These are phyloP conservation scores for Colistium nudipinnis DNA, from an alignment of 2,113 vertebrate species.

Conservation along the genomic window DNA sequence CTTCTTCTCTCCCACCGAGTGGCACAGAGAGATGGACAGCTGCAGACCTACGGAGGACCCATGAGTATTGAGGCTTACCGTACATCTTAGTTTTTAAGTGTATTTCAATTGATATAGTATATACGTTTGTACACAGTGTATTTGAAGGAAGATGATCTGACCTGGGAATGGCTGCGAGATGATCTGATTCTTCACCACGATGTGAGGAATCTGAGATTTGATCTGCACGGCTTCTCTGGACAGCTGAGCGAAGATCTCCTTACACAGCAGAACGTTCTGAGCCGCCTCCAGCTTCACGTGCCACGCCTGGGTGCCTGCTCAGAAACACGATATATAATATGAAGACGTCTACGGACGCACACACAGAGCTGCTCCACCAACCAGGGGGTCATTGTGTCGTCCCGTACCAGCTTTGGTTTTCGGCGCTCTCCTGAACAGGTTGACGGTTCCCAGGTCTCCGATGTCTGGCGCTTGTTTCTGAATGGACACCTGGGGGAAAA, in stretches of 20 bases:
- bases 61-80: no score
- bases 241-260: slow-evolving; percentile 98
- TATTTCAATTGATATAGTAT: no score
- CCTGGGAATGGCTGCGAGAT: slow-evolving; percentile 98
- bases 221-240: slow-evolving; percentile 98
- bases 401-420: slow-evolving; percentile 90
- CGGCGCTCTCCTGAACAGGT: slow-evolving; percentile 88
- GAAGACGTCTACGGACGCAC: no score
- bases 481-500: slow-evolving; percentile 90
- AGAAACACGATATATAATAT: no score
- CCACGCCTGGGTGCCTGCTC: slow-evolving; percentile 90
- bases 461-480: slow-evolving; percentile 98
- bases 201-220: slow-evolving; percentile 98
- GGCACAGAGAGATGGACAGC: slow-evolving; percentile 95
- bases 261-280: slow-evolving; percentile 96
- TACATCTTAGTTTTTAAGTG: no score
- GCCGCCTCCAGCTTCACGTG: slow-evolving; percentile 94
- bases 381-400: no score
- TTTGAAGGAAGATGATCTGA: slow-evolving; percentile 56
- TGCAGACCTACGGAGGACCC: slow-evolving; percentile 88
- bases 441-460: slow-evolving; percentile 94
- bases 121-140: no score
- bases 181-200: slow-evolving; percentile 99
- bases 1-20: slow-evolving; percentile 93
- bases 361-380: no score